Percentiles rank a stretch among this genome's conserved stretches.
Evolutionary conservation across 2,888 invertebrate species (phyloP).

Genomic region (Agrypnus murinus): DNA sequence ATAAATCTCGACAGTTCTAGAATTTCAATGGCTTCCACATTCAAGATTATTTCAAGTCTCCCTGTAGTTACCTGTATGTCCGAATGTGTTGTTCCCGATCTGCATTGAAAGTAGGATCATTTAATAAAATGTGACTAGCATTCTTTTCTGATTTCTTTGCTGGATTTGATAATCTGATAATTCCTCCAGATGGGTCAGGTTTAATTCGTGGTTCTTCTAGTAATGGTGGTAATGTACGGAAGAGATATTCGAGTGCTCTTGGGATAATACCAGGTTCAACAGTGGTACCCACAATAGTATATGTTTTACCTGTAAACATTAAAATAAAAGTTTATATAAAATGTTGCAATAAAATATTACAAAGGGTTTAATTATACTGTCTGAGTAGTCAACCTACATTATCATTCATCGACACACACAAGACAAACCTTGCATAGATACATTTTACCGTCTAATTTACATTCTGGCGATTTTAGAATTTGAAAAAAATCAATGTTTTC

Average conservation of each 20-base stretch:
- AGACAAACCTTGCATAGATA: too few relatives aligned
- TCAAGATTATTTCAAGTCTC: too few relatives aligned
- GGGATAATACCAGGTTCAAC: conserved; percentile 79
- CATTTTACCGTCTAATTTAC: too few relatives aligned
- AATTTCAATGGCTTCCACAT: too few relatives aligned
- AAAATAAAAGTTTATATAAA: too few relatives aligned
- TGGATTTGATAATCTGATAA: conserved; percentile 67
- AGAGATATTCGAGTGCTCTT: conserved; percentile 74
- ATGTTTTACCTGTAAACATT: conserved; percentile 64
- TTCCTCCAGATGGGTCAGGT: conserved; percentile 66
- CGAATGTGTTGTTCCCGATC: conserved; percentile 54
- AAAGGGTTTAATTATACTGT: conserved; percentile 93
- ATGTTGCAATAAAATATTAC: conserved; percentile 66
- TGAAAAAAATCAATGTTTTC: too few relatives aligned
- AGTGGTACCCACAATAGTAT: conserved; percentile 72
- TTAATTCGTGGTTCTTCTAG: conserved; percentile 68
- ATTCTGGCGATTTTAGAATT: too few relatives aligned
- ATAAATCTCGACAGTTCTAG: too few relatives aligned
- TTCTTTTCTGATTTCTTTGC: conserved; percentile 64
- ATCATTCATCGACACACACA: too few relatives aligned
- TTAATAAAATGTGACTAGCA: conserved; percentile 62
- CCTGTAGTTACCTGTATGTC: conserved; percentile 57
- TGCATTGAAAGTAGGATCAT: conserved; percentile 27
- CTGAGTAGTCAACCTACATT: conserved; percentile 86
- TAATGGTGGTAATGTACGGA: conserved; percentile 61